Evolutionary conservation across 2,797 vertebrate species (phyloP).

Genomic region (Rhinichthys osculus): DNA sequence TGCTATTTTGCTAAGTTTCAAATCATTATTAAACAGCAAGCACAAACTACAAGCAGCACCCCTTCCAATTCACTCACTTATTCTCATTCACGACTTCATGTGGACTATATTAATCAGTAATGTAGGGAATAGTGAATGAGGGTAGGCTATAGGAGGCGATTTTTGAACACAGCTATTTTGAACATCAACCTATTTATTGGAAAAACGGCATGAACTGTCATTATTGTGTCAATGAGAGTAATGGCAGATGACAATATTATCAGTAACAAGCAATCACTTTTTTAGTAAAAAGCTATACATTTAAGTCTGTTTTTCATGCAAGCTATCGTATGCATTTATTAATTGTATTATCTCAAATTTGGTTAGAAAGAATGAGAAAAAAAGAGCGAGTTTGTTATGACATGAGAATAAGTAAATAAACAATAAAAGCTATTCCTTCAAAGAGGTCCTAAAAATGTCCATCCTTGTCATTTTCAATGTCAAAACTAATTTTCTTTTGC

Average conservation of each 20-base stretch:
- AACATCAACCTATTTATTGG: not conserved
- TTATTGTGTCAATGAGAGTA: not conserved
- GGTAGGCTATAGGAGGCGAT: no score
- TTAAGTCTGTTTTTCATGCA: not conserved
- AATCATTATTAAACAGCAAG: not conserved
- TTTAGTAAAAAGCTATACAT: not conserved
- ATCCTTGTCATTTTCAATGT: not conserved
- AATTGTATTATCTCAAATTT: not conserved
- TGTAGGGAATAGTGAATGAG: not conserved
- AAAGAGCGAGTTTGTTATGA: not conserved
- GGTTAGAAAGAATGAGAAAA: not conserved
- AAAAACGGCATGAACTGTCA: not conserved
- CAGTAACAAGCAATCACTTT: not conserved
- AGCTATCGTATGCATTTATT: not conserved
- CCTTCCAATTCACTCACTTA: not conserved
- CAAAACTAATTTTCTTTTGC: not conserved
- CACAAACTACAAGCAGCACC: not conserved
- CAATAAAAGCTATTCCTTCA: not conserved
- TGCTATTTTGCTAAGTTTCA: not conserved
- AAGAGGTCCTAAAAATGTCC: not conserved
- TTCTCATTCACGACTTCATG: not conserved
- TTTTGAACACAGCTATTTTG: not conserved
- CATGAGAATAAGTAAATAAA: not conserved
- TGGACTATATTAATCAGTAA: not conserved
- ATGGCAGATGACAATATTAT: not conserved